A percentile compares a stretch with the other conserved stretches of the same genome.
Conservation (phyloP, 1,140 invertebrate species). For the Mya arenaria region DNA sequence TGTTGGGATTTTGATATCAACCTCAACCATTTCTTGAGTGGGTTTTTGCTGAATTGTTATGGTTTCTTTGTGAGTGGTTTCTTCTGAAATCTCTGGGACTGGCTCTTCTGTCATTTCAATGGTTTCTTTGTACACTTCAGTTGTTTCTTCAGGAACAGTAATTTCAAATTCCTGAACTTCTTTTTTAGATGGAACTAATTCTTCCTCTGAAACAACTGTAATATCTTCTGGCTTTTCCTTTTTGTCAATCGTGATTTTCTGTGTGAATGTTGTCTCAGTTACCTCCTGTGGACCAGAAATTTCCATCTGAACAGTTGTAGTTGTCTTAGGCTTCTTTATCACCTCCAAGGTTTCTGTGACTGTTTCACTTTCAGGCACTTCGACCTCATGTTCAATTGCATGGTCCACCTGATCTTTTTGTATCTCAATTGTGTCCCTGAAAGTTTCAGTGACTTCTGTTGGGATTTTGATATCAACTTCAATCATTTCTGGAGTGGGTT, state of each 20-base stretch:
- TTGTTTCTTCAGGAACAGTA: background rate
- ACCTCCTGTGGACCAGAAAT: too few species aligned
- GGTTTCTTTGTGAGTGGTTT: slow-evolving; percentile 19
- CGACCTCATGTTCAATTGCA: background rate
- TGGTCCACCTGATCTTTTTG: slow-evolving; percentile 2
- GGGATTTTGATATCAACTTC: slow-evolving; percentile 12
- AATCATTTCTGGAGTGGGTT: slow-evolving; percentile 9
- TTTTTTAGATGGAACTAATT: too few species aligned
- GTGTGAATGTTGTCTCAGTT: too few species aligned
- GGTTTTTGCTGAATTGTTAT: background rate
- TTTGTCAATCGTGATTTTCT: too few species aligned
- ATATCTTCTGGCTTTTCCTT: too few species aligned
- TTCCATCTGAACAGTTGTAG: background rate
- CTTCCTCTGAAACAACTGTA: too few species aligned
- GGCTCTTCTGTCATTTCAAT: slow-evolving; percentile 21
- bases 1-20: slow-evolving; percentile 1
- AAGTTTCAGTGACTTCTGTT: slow-evolving; percentile 4
- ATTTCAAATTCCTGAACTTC: slow-evolving; percentile 34
- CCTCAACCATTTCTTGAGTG: slow-evolving; percentile 17
- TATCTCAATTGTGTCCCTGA: slow-evolving; percentile 1
- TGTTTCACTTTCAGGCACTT: background rate
- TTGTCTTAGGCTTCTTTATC: background rate
- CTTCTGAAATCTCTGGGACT: background rate
- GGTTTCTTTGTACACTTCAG: slow-evolving; percentile 10
- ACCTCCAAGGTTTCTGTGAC: background rate